phyloP scores from a whole-genome alignment of 2,113 vertebrate genomes.

The Chloropsis hardwickii region DNA sequence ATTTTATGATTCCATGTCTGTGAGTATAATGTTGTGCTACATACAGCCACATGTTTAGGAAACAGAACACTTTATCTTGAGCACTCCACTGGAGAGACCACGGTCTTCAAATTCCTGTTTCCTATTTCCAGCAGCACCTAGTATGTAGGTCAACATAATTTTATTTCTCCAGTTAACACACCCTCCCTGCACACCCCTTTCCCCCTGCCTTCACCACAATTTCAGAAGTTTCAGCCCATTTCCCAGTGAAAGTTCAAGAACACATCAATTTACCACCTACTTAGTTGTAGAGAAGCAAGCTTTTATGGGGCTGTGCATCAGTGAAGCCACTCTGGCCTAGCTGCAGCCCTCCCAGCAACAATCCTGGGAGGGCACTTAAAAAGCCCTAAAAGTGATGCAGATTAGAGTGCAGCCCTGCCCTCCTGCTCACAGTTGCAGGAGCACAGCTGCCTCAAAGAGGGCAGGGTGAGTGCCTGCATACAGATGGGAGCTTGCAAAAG shows the following conservation, averaged over 20 bases:
- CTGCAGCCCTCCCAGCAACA: not conserved
- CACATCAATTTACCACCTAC: not conserved
- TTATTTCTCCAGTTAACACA: not conserved
- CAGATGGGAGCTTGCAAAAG: not conserved
- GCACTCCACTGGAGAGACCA: not conserved
- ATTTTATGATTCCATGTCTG: not conserved
- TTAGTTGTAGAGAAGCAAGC: not conserved
- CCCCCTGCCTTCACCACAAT: rapidly evolving
- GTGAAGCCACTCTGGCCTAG: not conserved
- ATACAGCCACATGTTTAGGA: not conserved
- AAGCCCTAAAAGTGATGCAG: not conserved
- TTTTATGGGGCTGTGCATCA: not conserved
- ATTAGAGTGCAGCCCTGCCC: not conserved
- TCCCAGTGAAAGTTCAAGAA: not conserved
- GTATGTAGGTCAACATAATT: not conserved
- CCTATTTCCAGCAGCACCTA: not conserved
- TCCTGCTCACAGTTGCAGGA: not conserved
- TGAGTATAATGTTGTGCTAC: not conserved
- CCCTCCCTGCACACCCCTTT: no score
- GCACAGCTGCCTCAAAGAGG: not conserved
- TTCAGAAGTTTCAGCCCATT: not conserved
- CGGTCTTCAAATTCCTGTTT: not conserved
- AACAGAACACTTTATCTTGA: not conserved
- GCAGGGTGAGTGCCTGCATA: not conserved
- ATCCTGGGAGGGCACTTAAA: not conserved